Conservation (phyloP, 2,797 vertebrate species). For the Tiaroga cobitis region DNA sequence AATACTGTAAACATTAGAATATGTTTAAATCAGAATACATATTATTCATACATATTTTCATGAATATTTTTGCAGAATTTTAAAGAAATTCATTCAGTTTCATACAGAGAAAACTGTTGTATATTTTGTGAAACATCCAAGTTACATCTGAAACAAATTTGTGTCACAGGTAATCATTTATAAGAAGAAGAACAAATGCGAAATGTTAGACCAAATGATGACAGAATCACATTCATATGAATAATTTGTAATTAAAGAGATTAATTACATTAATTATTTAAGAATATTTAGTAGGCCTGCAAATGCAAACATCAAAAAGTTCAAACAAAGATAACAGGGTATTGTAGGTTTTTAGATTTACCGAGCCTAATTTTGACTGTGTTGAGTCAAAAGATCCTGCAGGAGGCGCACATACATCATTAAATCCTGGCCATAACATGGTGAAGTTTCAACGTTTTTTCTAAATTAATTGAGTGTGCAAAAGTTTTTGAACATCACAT, state of each 20-base stretch:
- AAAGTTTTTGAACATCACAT: not conserved
- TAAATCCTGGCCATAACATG: not conserved
- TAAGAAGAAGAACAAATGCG: not conserved
- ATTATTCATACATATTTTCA: no score
- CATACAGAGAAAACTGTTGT: not conserved
- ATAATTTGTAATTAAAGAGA: not conserved
- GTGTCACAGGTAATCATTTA: not conserved
- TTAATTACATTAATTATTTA: not conserved
- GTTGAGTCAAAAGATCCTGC: not conserved
- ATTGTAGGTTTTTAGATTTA: not conserved
- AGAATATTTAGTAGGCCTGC: not conserved
- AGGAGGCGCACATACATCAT: not conserved
- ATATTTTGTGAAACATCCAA: not conserved
- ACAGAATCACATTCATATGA: not conserved
- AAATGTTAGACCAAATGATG: not conserved
- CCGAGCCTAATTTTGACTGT: not conserved
- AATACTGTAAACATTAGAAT: not conserved
- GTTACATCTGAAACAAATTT: not conserved
- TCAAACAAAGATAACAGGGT: no score
- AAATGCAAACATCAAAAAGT: not conserved
- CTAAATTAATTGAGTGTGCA: no score
- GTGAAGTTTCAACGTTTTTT: not conserved
- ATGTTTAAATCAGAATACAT: not conserved
- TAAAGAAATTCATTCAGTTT: not conserved
- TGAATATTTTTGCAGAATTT: not conserved